Conservation (phyloP, 2,797 vertebrate species). For the Chanos chanos region DNA sequence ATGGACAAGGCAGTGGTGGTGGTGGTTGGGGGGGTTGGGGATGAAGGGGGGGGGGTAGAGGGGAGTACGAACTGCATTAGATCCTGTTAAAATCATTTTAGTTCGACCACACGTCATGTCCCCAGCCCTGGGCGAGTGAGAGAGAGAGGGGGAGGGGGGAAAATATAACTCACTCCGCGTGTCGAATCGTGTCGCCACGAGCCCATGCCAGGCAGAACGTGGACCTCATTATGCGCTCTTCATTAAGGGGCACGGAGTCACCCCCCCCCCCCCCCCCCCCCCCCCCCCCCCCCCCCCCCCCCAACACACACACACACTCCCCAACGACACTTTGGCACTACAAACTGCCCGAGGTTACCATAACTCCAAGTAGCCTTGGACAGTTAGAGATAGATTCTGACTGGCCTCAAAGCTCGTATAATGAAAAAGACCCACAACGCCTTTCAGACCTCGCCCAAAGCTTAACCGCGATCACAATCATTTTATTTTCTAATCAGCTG, state of each 20-base stretch:
- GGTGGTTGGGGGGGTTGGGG: no score
- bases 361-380: no score
- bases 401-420: no score
- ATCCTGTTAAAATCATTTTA: constrained; percentile 63
- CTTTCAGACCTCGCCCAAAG: no score
- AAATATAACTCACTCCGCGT: constrained; percentile 47
- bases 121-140: constrained; percentile 36
- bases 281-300: no score
- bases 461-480: no score
- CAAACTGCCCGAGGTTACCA: constrained; percentile 49
- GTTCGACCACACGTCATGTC: constrained; percentile 58
- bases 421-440: no score
- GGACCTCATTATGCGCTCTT: constrained; percentile 52
- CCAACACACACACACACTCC: no score
- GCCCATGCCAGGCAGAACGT: constrained; percentile 43
- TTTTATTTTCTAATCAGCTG: no score
- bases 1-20: no score
- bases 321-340: constrained; percentile 54
- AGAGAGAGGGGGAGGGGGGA: constrained; percentile 4
- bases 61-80: constrained; percentile 54
- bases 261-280: no score
- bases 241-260: constrained; percentile 50
- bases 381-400: no score
- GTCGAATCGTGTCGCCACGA: constrained; percentile 50
- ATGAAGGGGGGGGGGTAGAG: constrained; percentile 21